A percentile compares a stretch with the other conserved stretches of the same genome.
Evolutionary conservation across 2,888 invertebrate genomes (phyloP).

Genomic region (Ennomos fuscantarius): DNA sequence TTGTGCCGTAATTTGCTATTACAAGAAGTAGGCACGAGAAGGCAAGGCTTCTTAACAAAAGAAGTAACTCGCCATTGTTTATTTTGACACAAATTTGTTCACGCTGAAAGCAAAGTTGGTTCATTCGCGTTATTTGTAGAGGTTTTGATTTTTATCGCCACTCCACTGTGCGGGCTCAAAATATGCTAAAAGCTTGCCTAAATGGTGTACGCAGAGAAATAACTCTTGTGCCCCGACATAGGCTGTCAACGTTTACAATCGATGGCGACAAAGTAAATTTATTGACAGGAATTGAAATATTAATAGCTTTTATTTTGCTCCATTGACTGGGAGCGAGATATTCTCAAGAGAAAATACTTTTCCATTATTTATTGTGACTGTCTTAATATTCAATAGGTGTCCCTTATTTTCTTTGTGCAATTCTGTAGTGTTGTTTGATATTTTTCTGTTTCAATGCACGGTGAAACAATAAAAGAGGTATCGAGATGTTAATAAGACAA

Average conservation of each 20-base stretch:
- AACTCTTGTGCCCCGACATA: slow-evolving; percentile 15
- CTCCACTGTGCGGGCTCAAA: background rate
- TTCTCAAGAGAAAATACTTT: slow-evolving; percentile 30
- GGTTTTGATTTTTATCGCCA: slow-evolving; percentile 6
- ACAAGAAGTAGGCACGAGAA: background rate
- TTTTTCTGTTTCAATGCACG: slow-evolving; percentile 56
- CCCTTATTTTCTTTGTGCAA: slow-evolving; percentile 42
- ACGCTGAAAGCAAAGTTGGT: slow-evolving; percentile 24
- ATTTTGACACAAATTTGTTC: slow-evolving; percentile 15
- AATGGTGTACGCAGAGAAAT: slow-evolving; percentile 12
- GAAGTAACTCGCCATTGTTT: slow-evolving; percentile 16
- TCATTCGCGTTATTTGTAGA: slow-evolving; percentile 8
- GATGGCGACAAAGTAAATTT: slow-evolving; percentile 27
- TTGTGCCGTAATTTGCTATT: slow-evolving; percentile 10
- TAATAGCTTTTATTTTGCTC: slow-evolving; percentile 33
- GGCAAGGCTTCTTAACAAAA: slow-evolving; percentile 5
- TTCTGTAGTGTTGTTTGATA: slow-evolving; percentile 46
- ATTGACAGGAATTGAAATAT: slow-evolving; percentile 30
- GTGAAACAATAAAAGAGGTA: slow-evolving; percentile 54
- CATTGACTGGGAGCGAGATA: slow-evolving; percentile 18
- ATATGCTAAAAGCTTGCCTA: slow-evolving; percentile 14
- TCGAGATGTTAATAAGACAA: slow-evolving; percentile 59
- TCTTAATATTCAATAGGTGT: slow-evolving; percentile 48
- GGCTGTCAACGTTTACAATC: slow-evolving; percentile 24
- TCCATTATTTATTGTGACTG: slow-evolving; percentile 41